phyloP scores from a whole-genome alignment of 2,888 invertebrate genomes.

The Brenthis ino region DNA sequence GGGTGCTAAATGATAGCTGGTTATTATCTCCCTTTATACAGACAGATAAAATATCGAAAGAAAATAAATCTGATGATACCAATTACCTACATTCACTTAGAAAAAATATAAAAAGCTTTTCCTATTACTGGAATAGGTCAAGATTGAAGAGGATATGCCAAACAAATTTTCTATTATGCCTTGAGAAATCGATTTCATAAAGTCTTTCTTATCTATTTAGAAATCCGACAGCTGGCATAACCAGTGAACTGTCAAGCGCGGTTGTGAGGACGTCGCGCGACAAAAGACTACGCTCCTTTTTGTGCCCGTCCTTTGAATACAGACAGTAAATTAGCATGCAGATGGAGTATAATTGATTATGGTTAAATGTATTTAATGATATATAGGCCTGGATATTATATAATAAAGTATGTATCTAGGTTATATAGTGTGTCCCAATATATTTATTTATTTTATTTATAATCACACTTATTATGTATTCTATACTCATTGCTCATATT shows the following conservation, averaged over 20 bases:
- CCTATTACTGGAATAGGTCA: conserved; percentile 14
- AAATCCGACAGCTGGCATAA: conserved; percentile 50
- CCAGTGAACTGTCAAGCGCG: conserved; percentile 50
- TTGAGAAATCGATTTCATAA: conserved; percentile 52
- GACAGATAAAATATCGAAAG: no score
- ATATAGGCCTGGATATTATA: neutral
- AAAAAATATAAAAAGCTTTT: neutral
- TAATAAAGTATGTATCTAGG: neutral
- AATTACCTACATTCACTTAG: neutral
- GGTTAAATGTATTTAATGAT: conserved; percentile 15
- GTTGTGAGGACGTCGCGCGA: conserved; percentile 49
- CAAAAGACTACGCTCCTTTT: conserved; percentile 54
- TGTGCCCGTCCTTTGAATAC: conserved; percentile 47
- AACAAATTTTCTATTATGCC: conserved; percentile 39
- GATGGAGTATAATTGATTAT: conserved; percentile 30
- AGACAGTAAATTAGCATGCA: conserved; percentile 32
- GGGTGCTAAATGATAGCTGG: no score
- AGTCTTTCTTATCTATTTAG: conserved; percentile 59
- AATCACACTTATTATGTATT: no score
- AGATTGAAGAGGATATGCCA: conserved; percentile 8
- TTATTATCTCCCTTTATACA: no score
- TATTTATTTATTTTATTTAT: no score
- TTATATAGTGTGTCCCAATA: neutral
- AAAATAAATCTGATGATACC: neutral
- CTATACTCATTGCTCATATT: no score